Conservation (phyloP, 2,797 vertebrate species). For the Xiphorhynchus erythropygius region DNA sequence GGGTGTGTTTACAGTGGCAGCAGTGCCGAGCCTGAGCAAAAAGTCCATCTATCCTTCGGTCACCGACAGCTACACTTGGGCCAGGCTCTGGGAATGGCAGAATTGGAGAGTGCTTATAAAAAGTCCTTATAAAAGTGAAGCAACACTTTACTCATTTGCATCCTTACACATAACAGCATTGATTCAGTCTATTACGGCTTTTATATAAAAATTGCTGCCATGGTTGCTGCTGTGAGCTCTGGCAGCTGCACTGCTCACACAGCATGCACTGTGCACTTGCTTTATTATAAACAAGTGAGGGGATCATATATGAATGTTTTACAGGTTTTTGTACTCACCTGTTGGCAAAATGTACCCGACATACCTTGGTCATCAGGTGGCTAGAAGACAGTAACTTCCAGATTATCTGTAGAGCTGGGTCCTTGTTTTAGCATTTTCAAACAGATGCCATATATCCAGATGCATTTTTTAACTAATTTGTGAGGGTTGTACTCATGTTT, state of each 20-base stretch:
- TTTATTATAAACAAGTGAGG: background rate
- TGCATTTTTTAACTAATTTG: background rate
- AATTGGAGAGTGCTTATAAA: background rate
- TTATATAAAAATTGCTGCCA: background rate
- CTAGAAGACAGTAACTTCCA: background rate
- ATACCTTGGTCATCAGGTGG: background rate
- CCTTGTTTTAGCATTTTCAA: background rate
- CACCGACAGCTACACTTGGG: background rate
- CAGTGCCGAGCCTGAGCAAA: too few relatives aligned
- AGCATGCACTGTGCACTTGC: fast-evolving
- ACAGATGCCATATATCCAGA: background rate
- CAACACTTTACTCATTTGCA: background rate
- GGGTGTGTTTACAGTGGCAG: background rate
- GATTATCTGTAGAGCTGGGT: background rate
- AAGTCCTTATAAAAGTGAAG: background rate
- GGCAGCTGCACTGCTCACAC: fast-evolving
- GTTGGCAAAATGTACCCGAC: background rate
- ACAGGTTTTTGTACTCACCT: background rate
- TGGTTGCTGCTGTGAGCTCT: background rate
- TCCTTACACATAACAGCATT: background rate
- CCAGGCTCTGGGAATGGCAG: background rate
- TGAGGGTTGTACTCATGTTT: background rate
- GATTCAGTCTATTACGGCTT: background rate
- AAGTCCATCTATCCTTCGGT: background rate
- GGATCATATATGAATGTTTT: background rate